Conservation (phyloP, 2,113 vertebrate species). For the Anas platyrhynchos region DNA sequence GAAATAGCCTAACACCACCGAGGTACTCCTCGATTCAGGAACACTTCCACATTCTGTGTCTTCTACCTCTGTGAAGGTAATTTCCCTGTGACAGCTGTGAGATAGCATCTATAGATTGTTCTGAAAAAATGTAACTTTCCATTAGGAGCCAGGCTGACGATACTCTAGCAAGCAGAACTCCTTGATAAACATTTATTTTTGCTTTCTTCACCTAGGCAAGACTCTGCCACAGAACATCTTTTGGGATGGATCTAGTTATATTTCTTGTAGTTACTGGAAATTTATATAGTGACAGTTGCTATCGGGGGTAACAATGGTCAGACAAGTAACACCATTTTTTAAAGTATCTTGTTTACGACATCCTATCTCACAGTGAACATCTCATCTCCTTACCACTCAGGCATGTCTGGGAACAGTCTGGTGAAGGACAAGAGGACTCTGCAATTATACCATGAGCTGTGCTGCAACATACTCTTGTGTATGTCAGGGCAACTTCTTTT, state of each 20-base stretch:
- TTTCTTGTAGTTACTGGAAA: conserved; percentile 25
- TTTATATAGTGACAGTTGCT: neutral
- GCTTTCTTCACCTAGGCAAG: neutral
- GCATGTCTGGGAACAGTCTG: neutral
- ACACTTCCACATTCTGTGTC: conserved; percentile 12
- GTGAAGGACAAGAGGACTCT: neutral
- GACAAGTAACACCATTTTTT: neutral
- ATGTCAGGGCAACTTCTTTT: neutral
- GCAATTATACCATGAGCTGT: neutral
- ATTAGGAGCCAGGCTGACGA: neutral
- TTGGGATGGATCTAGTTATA: neutral
- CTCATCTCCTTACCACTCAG: neutral
- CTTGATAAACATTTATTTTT: conserved; percentile 51
- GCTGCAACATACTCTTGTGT: neutral
- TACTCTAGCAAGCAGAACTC: conserved; percentile 34
- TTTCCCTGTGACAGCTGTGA: conserved; percentile 60
- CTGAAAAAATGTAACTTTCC: conserved; percentile 57
- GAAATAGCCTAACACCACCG: conserved; percentile 27
- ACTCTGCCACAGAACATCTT: neutral
- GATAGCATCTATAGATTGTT: conserved; percentile 53
- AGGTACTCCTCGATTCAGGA: conserved; percentile 40
- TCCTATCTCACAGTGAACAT: neutral
- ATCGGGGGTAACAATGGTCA: neutral
- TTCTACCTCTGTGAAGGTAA: conserved; percentile 46
- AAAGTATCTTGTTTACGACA: neutral